Percentiles rank a stretch among this genome's conserved stretches.
phyloP scores from a whole-genome alignment of 2,113 vertebrate species.

The Pygoscelis antarcticus region DNA sequence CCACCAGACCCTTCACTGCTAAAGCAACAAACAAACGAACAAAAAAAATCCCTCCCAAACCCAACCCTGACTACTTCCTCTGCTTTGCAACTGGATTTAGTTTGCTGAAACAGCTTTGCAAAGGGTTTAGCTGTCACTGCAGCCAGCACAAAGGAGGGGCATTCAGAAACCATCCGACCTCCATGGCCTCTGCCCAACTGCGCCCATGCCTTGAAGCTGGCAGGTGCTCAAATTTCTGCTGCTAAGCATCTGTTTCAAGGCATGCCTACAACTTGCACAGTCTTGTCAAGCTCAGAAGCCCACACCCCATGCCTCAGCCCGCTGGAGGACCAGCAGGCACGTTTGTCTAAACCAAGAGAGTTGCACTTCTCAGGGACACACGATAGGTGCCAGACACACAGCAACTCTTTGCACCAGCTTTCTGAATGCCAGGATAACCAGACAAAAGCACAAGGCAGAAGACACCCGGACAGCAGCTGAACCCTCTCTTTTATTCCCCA shows the following conservation, averaged over 20 bases:
- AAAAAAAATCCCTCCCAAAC: neutral
- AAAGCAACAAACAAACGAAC: neutral
- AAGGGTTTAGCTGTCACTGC: neutral
- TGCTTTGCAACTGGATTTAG: neutral
- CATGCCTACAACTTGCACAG: neutral
- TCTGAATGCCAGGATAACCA: neutral
- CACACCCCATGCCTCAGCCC: fast-evolving
- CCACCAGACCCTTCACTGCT: neutral
- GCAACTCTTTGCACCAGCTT: neutral
- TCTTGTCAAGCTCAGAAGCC: neutral
- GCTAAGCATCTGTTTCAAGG: neutral
- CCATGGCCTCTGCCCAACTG: fast-evolving
- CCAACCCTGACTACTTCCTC: neutral
- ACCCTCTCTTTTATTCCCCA: neutral
- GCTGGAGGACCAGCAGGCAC: neutral
- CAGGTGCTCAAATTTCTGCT: neutral
- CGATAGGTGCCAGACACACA: fast-evolving
- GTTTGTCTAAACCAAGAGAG: neutral
- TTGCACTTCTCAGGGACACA: neutral
- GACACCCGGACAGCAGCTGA: neutral
- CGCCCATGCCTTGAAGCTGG: neutral
- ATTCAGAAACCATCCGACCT: fast-evolving
- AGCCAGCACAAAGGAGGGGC: fast-evolving
- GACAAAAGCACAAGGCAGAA: neutral
- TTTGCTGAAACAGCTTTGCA: neutral